Base-by-base conservation (phyloP, 2,888 invertebrate species). In the Sericinus montela region DNA sequence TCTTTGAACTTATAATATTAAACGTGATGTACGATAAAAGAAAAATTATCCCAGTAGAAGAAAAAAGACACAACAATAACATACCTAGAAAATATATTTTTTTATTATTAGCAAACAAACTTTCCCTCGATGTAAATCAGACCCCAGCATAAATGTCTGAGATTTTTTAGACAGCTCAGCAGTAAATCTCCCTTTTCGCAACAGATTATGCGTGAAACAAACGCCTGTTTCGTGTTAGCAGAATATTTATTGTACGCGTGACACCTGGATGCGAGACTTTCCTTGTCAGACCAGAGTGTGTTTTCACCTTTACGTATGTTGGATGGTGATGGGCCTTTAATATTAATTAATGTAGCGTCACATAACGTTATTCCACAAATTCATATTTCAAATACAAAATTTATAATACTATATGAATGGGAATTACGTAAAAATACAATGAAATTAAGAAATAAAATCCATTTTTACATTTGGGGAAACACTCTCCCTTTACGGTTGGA, bases 161-260 rank as follows among this genome's bases (percentile, higher is more conserved):
- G 48, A 48, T 48, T 48, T 48, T 48, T 48, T 37, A 37, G 48
- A 43, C 48, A 43, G 43, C 32, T 15, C 37, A 38, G 38, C 23
- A 32, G 43, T 48, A 48, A 48, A 48, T 48, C 48, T 43, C 38
- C 37, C 43, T 38, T 42, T 42, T 23, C 37, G 48, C 38, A 41
- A 37, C 48, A 48, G 48, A 48, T 48, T 48, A 43, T 48, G 48
- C 48, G 48, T 43, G 48, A 42, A 43, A 48, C 43, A 25, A 32
- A 48, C 42, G 48, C 48, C 48, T 48, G 48, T 48, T 48, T 43
- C 48, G 16, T 48, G 48, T 48, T 30, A 10, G 14, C 47, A 25
- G 48, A 32, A 36, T 48, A 48, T 48, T 48, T 48, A 48, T 43
- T 38, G 48, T 19, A 36, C 47, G 47, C 41, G 47, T 43, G 48